phyloP scores from a whole-genome alignment of 2,888 invertebrate genomes.

The Scaptomyza parva region DNA sequence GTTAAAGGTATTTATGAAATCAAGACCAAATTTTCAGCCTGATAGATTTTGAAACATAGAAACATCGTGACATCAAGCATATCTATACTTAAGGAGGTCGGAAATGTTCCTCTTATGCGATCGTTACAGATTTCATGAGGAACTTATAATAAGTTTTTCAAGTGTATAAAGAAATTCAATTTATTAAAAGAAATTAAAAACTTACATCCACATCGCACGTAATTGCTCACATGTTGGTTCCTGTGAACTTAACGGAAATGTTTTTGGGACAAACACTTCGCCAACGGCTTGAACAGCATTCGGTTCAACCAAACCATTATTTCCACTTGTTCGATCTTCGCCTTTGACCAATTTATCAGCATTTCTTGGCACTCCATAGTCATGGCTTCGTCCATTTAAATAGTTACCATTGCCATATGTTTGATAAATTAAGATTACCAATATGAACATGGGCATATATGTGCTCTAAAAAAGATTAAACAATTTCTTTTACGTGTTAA shows the following conservation, averaged over 20 bases:
- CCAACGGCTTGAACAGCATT: slow-evolving; percentile 51
- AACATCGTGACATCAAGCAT: too few relatives aligned
- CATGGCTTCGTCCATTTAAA: slow-evolving; percentile 48
- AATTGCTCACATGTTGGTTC: slow-evolving; percentile 95
- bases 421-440: slow-evolving; percentile 47
- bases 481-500: background rate
- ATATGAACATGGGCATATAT: slow-evolving; percentile 46
- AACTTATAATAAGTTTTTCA: too few relatives aligned
- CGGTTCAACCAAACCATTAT: slow-evolving; percentile 24
- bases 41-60: too few relatives aligned
- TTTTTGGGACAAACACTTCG: slow-evolving; percentile 82
- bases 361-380: slow-evolving; percentile 43
- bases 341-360: slow-evolving; percentile 51
- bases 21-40: too few relatives aligned
- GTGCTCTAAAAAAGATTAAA: slow-evolving; percentile 42
- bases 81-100: too few relatives aligned
- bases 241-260: slow-evolving; percentile 79
- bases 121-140: too few relatives aligned
- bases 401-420: slow-evolving; percentile 52
- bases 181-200: slow-evolving; percentile 1
- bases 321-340: slow-evolving; percentile 29
- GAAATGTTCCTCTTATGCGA: too few relatives aligned
- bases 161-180: too few relatives aligned
- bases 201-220: slow-evolving; percentile 94
- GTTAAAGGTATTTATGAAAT: background rate